Conservation (phyloP, 2,888 invertebrate genomes). For the Lochmaea capreae region DNA sequence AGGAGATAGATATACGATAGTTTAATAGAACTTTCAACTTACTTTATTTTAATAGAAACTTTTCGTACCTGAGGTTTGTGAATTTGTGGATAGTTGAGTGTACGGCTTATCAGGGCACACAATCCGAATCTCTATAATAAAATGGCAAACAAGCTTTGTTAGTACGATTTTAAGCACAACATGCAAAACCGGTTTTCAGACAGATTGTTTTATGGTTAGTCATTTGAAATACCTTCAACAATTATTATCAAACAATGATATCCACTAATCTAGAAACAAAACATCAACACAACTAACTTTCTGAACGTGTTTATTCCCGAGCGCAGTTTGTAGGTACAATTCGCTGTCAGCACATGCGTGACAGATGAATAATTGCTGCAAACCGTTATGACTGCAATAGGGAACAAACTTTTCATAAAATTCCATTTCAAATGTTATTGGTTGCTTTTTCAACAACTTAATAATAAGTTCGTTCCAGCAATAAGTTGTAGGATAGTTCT, state of each 20-base stretch:
- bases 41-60: slow-evolving; percentile 33
- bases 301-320: too few species aligned
- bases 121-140: slow-evolving; percentile 78
- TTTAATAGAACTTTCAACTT: slow-evolving; percentile 13
- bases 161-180: slow-evolving; percentile 58
- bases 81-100: slow-evolving; percentile 79
- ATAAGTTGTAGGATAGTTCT: too few species aligned
- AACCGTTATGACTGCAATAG: too few species aligned
- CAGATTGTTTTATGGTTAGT: slow-evolving; percentile 44
- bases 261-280: not conserved
- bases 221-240: not conserved
- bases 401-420: too few species aligned
- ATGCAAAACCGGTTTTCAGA: slow-evolving; percentile 50
- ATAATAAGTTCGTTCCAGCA: too few species aligned
- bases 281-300: not conserved
- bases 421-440: too few species aligned
- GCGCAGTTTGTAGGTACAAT: too few species aligned
- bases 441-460: too few species aligned
- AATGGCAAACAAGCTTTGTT: slow-evolving; percentile 65
- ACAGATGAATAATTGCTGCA: too few species aligned
- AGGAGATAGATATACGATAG: not conserved
- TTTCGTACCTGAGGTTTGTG: slow-evolving; percentile 77
- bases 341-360: too few species aligned
- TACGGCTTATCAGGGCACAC: slow-evolving; percentile 81
- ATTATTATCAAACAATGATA: not conserved